Evolutionary conservation across 2,113 vertebrate species (phyloP), one percentile per base, ranked within the genome.

Genomic region (Tamias sibiricus): DNA sequence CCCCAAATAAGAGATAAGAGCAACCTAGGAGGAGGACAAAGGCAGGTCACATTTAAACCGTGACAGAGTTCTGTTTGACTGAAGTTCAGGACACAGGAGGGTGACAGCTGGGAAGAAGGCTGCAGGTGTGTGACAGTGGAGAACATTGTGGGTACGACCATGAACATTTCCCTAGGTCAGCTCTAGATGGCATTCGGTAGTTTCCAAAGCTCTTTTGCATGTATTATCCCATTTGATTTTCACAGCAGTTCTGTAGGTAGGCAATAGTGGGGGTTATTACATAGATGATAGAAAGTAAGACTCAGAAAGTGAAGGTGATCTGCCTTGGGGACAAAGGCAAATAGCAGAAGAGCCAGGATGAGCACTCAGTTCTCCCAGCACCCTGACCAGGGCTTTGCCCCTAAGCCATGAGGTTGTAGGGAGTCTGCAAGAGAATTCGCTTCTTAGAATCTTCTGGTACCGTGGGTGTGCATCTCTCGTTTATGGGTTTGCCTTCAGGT

Each of bases 381-480:
- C 32, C 30, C 42, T 24, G 49, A 49, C 32, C 32, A 22, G 49
- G 68, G 6, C 64, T 49, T 37, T 8, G 57, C 35, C 0, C 13
- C 40, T 47, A 47, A 40, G 14, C 35, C 64, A 35, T 10, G 5
- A 0, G 4, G 19, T 8, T 0, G 16, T 0, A 2, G 52, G 44
- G 54, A 85, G 66, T 6, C 87, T 52, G 19, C 0, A 20, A 35
- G 75, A 54, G 52, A 91, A 22, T 9, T 14, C 22, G 1, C 54
- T 24, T 12, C 40, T 28, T 3, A 12, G 26, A 11, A 30, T 47
- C 8, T 22, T 32, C 26, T 4, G 0, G 0, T 0, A 1, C 30
- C 22, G 3, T 40, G 11, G 14, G n/a, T 62, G 44, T 47, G 68
- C 8, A 6, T 26, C 40, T 79, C 64, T 17, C n/a, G 28, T 59